phyloP scores from a whole-genome alignment of 2,888 invertebrate genomes.

The Thymelicus sylvestris region DNA sequence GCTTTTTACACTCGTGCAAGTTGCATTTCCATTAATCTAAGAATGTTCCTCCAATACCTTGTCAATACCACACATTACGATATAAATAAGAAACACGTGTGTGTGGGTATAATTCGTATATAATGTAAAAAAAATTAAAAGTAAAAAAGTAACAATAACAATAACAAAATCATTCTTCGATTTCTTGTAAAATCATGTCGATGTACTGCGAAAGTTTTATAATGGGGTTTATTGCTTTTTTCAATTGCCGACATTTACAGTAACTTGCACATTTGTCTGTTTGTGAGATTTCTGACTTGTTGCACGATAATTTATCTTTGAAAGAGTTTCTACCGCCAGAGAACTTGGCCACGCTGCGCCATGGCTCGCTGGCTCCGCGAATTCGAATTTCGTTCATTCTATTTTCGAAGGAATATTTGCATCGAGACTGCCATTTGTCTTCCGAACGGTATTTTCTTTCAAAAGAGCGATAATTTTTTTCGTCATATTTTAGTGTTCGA shows the following conservation, averaged over 20 bases:
- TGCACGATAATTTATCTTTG: constrained; percentile 50
- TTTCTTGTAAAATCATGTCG: constrained; percentile 61
- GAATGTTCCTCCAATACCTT: too few relatives aligned
- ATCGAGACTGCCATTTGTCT: constrained; percentile 48
- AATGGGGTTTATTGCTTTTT: constrained; percentile 61
- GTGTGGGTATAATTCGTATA: constrained; percentile 33
- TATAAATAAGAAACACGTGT: background rate
- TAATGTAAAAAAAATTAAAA: constrained; percentile 32
- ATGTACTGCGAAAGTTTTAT: constrained; percentile 64
- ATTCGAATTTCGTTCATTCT: constrained; percentile 41
- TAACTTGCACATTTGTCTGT: constrained; percentile 19
- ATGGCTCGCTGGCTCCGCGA: constrained; percentile 53
- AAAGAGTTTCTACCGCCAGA: constrained; percentile 42
- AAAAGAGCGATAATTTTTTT: constrained; percentile 29
- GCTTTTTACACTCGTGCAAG: background rate
- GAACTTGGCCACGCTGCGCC: constrained; percentile 48
- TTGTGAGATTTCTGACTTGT: constrained; percentile 22
- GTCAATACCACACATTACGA: too few relatives aligned
- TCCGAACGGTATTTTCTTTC: constrained; percentile 51
- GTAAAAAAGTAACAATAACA: constrained; percentile 8
- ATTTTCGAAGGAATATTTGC: constrained; percentile 44
- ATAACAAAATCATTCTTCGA: constrained; percentile 49
- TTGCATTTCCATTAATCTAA: background rate
- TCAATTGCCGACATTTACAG: constrained; percentile 50
- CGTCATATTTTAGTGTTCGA: constrained; percentile 25